A percentile compares a stretch with the other conserved stretches of the same genome.
Evolutionary conservation across 2,113 vertebrate genomes (phyloP).

Genomic region (Ornithorhynchus anatinus): DNA sequence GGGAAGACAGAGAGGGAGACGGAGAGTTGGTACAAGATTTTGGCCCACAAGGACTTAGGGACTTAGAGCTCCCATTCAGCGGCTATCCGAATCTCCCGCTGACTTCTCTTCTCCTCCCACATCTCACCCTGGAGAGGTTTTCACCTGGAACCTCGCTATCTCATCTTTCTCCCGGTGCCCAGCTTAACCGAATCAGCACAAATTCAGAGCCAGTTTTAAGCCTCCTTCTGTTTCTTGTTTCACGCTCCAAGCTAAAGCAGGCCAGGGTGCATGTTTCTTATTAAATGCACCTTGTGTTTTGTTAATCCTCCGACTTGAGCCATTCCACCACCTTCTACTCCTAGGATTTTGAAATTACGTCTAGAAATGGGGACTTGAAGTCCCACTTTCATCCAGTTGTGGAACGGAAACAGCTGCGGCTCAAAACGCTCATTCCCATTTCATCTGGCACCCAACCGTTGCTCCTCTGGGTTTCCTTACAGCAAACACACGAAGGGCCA

Average conservation of each 20-base stretch:
- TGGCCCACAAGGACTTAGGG: too few species aligned
- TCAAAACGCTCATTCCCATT: not conserved
- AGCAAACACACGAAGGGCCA: too few species aligned
- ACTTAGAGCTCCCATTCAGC: too few species aligned
- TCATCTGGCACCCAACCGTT: too few species aligned
- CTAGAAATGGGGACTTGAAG: not conserved
- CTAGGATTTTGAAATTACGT: not conserved
- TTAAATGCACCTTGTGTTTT: not conserved
- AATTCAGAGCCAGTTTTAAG: constrained; percentile 12
- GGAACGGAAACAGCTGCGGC: not conserved
- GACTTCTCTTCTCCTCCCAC: too few species aligned
- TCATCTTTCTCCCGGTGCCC: not conserved
- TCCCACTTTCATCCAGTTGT: not conserved
- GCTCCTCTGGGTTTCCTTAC: too few species aligned
- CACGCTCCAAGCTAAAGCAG: not conserved
- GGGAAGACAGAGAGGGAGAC: too few species aligned
- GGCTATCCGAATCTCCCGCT: too few species aligned
- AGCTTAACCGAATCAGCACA: not conserved
- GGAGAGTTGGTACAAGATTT: too few species aligned
- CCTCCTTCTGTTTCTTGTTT: not conserved
- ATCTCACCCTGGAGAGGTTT: too few species aligned
- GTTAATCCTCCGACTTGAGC: not conserved
- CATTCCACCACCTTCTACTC: not conserved
- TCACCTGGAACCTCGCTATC: not conserved
- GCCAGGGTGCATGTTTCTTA: not conserved